Evolutionary conservation across 1,140 invertebrate genomes (phyloP).

Genomic region (Diplogasteroides magnus): DNA sequence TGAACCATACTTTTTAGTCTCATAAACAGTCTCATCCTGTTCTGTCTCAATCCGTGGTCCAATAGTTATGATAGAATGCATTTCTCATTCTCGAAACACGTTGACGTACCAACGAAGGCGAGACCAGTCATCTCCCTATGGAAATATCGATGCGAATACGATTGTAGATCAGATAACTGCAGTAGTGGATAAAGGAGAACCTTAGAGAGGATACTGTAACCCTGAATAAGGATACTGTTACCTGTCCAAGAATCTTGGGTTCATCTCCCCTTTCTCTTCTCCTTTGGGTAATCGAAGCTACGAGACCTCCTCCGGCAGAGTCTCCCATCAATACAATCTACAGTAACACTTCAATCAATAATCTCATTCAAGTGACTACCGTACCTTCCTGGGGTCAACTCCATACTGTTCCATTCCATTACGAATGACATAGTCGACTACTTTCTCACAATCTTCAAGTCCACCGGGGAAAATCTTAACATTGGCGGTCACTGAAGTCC

Average conservation of each 20-base stretch:
- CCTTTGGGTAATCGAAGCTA: constrained; percentile 29
- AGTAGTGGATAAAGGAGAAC: constrained; percentile 35
- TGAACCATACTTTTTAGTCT: too few relatives aligned
- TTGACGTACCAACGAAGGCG: constrained; percentile 25
- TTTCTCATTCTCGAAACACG: background rate
- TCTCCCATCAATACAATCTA: constrained; percentile 35
- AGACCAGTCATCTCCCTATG: constrained; percentile 19
- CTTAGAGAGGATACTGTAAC: background rate
- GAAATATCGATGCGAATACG: constrained; percentile 29
- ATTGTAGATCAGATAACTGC: constrained; percentile 32
- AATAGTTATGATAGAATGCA: too few relatives aligned
- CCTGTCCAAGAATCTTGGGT: constrained; percentile 10
- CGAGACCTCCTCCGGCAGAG: constrained; percentile 33
- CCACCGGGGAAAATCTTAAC: constrained; percentile 41
- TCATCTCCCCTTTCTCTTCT: constrained; percentile 2
- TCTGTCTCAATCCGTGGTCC: too few relatives aligned
- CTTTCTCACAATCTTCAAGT: constrained; percentile 41
- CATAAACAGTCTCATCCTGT: too few relatives aligned
- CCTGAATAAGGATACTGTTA: too few relatives aligned
- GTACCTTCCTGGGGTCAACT: constrained; percentile 14
- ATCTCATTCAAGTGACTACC: background rate
- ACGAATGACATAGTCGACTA: constrained; percentile 16
- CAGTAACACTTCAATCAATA: background rate
- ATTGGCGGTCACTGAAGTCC: constrained; percentile 16
- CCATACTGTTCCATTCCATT: constrained; percentile 5